These are phyloP conservation scores for Neuroscelio doddi DNA, from an alignment of 2,888 invertebrate species.

Conservation along the genomic window DNA sequence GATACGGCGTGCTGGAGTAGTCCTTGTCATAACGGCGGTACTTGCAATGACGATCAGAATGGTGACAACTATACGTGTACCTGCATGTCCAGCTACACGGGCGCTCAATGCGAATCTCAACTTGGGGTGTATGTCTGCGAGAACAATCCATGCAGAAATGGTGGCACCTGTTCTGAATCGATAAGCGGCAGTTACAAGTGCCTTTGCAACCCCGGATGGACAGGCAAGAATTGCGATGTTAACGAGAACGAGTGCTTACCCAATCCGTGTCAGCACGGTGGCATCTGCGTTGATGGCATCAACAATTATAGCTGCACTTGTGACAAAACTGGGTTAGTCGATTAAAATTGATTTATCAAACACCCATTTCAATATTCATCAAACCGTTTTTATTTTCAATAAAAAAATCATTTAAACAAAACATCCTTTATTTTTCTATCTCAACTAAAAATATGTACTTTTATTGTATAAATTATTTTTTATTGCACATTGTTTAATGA, in stretches of 20 bases:
- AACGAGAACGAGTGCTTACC: conserved; percentile 85
- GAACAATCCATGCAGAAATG: conserved; percentile 85
- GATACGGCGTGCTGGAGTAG: conserved; percentile 81
- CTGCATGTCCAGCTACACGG: conserved; percentile 80
- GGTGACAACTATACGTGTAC: conserved; percentile 85
- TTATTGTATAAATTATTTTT: no score
- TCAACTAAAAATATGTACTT: no score
- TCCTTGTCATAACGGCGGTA: conserved; percentile 84
- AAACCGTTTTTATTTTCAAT: no score
- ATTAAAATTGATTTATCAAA: not conserved
- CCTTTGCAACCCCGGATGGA: conserved; percentile 75
- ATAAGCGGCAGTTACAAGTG: conserved; percentile 74
- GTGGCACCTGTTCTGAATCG: conserved; percentile 82
- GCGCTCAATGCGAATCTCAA: conserved; percentile 82
- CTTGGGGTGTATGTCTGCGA: conserved; percentile 81
- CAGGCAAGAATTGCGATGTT: conserved; percentile 80
- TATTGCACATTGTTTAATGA: no score
- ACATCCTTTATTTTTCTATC: no score
- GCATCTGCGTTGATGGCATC: conserved; percentile 81
- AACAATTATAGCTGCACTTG: conserved; percentile 88
- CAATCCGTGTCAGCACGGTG: conserved; percentile 82
- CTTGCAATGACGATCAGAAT: conserved; percentile 79
- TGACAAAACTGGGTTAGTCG: conserved; percentile 76
- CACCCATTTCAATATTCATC: no score
- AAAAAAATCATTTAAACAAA: no score